A percentile compares a stretch with the other conserved stretches of the same genome.
Conservation (phyloP, 1,140 invertebrate species). For the Dinothrombium tinctorium region DNA sequence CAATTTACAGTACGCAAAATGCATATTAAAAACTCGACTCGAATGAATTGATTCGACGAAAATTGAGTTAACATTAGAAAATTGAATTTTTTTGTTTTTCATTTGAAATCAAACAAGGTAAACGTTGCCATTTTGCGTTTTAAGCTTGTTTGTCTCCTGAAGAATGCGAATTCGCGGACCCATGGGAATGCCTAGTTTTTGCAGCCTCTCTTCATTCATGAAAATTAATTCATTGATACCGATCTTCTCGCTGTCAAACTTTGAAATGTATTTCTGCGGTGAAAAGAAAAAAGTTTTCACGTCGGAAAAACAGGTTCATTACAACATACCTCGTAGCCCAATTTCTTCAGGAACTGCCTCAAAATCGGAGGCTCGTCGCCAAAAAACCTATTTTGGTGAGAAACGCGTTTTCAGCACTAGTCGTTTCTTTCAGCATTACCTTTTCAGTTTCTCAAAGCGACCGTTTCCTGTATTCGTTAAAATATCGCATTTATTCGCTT, state of each 20-base stretch:
- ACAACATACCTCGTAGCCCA: conserved; percentile 61
- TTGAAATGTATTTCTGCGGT: conserved; percentile 57
- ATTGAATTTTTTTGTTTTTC: neutral
- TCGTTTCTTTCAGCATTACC: neutral
- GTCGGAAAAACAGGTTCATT: conserved; percentile 3
- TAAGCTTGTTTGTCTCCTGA: conserved; percentile 38
- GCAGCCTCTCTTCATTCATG: conserved; percentile 60
- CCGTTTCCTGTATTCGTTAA: neutral
- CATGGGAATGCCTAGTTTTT: conserved; percentile 66
- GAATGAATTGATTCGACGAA: neutral
- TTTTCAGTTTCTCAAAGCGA: neutral
- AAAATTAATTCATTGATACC: conserved; percentile 77
- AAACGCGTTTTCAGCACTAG: neutral
- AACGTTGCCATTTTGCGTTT: neutral
- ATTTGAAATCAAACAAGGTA: neutral
- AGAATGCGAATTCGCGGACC: conserved; percentile 65
- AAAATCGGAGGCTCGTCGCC: conserved; percentile 72
- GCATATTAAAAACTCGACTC: too few relatives aligned
- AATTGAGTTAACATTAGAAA: neutral
- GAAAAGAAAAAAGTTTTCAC: conserved; percentile 14
- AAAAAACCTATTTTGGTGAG: conserved; percentile 56
- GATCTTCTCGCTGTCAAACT: conserved; percentile 65
- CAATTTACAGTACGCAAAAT: too few relatives aligned
- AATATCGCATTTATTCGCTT: neutral
- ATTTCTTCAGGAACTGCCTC: conserved; percentile 63